phyloP scores from a whole-genome alignment of 1,140 invertebrate genomes.

The Drosophila watanabei region DNA sequence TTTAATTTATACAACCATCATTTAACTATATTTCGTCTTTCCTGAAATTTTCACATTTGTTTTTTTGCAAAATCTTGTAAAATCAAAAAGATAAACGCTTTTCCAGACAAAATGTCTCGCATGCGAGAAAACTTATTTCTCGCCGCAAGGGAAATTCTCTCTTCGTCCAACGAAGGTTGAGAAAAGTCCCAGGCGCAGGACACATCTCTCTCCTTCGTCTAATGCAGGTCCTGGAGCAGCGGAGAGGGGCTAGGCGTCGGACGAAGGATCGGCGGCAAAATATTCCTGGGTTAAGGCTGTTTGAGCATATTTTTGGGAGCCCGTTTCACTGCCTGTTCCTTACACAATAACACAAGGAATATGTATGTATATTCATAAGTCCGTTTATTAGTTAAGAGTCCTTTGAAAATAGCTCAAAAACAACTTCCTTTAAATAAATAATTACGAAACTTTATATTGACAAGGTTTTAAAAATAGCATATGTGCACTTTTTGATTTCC shows the following conservation, averaged over 20 bases:
- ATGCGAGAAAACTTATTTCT: constrained; percentile 50
- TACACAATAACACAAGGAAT: too few species aligned
- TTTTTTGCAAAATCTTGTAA: not conserved
- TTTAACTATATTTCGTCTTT: too few species aligned
- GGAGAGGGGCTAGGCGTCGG: not conserved
- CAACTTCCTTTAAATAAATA: too few species aligned
- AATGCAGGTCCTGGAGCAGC: not conserved
- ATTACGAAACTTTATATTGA: too few species aligned
- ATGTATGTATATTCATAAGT: too few species aligned
- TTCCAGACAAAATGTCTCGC: constrained; percentile 32
- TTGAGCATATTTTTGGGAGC: constrained; percentile 58
- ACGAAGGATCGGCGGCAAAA: not conserved
- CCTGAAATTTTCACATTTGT: not conserved
- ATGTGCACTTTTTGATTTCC: too few species aligned
- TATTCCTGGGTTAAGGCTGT: constrained; percentile 14
- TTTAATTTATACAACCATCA: not conserved
- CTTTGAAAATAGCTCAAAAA: too few species aligned
- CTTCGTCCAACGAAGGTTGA: constrained; percentile 1
- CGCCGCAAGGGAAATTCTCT: constrained; percentile 63
- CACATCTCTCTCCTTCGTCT: constrained; percentile 13
- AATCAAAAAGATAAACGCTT: not conserved
- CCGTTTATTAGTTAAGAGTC: too few species aligned
- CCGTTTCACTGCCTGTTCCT: too few species aligned
- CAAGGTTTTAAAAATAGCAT: too few species aligned
- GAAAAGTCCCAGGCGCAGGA: constrained; percentile 49